A percentile compares a stretch with the other conserved stretches of the same genome.
phyloP scores from a whole-genome alignment of 2,113 vertebrate genomes.

The Puffinus mauretanicus region DNA sequence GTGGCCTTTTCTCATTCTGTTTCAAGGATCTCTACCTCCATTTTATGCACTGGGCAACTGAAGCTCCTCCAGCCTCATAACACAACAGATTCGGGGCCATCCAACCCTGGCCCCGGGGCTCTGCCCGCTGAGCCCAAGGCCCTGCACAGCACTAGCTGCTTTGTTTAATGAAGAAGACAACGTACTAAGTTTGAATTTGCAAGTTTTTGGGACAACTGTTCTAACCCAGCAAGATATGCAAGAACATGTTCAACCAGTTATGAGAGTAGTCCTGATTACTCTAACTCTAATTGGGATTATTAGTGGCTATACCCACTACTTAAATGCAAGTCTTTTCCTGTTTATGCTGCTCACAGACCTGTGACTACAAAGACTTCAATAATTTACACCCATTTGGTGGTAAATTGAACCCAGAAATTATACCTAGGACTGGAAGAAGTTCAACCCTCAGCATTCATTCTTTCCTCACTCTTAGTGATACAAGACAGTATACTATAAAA shows the following conservation, averaged over 20 bases:
- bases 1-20: not conserved
- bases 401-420: not conserved
- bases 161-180: not conserved
- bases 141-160: not conserved
- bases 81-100: too few relatives aligned
- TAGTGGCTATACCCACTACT: not conserved
- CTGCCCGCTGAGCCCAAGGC: not conserved
- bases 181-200: not conserved
- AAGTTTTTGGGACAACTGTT: not conserved
- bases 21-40: not conserved
- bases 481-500: not conserved
- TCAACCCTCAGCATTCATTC: not conserved
- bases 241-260: not conserved
- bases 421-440: not conserved
- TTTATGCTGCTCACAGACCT: not conserved
- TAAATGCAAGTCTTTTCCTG: not conserved
- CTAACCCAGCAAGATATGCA: not conserved
- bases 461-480: not conserved
- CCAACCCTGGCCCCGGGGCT: rapidly evolving
- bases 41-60: not conserved
- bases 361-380: not conserved
- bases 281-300: not conserved
- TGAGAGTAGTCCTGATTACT: not conserved
- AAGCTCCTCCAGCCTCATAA: not conserved
- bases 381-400: not conserved